Evolutionary conservation across 2,113 vertebrate species (phyloP).

Genomic region (Castor canadensis): DNA sequence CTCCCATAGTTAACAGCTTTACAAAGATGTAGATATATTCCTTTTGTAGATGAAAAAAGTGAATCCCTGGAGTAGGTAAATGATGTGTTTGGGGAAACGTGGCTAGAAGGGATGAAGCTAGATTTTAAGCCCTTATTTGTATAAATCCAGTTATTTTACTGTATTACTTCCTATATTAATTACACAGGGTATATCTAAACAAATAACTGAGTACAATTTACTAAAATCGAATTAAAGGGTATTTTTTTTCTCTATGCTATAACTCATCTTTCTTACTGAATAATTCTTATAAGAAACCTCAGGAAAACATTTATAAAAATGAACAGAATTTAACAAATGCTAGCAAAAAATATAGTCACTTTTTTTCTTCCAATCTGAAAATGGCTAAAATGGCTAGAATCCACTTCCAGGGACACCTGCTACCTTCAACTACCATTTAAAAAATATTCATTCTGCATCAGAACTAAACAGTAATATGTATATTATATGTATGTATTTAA

Average conservation of each 20-base stretch:
- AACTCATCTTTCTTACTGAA: background rate
- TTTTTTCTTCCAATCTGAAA: background rate
- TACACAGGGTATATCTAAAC: slow-evolving; percentile 24
- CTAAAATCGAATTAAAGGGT: slow-evolving; percentile 15
- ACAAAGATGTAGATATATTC: background rate
- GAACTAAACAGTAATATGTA: background rate
- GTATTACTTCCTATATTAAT: background rate
- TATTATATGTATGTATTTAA: background rate
- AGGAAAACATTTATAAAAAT: slow-evolving; percentile 48
- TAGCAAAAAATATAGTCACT: background rate
- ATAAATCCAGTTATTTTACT: background rate
- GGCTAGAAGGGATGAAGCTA: background rate
- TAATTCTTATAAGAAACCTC: slow-evolving; percentile 41
- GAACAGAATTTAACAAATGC: slow-evolving; percentile 7
- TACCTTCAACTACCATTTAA: background rate
- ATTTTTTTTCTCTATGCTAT: background rate
- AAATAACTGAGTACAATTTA: slow-evolving; percentile 25
- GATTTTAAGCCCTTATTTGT: background rate
- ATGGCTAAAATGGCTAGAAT: slow-evolving; percentile 25
- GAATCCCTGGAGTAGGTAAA: background rate
- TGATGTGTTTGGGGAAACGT: background rate
- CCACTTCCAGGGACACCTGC: background rate
- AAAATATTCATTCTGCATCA: slow-evolving; percentile 23
- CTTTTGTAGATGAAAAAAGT: slow-evolving; percentile 1
- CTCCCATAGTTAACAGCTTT: background rate